Base-by-base conservation (phyloP, 2,797 vertebrate species). In the Leuciscus waleckii region DNA sequence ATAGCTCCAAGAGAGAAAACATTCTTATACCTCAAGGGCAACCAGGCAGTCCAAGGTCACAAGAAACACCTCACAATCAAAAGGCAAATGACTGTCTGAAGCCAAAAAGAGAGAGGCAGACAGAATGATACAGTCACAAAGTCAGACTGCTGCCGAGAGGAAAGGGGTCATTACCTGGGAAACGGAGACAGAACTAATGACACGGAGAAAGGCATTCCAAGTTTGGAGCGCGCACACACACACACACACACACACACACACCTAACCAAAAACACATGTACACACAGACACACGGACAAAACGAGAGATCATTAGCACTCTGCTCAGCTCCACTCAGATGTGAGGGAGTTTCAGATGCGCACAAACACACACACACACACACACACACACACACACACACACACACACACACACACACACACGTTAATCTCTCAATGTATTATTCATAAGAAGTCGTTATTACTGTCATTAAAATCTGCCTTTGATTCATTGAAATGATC, bases 401-500 rank as follows among this genome's bases (percentile, higher is more conserved):
- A 51, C 69, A 76, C 37, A 83, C 19, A 7, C 41, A 41, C 41
- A 46, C 29, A 69, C 26, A 68, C 10, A 54, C 26, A 41, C 17
- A 26, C 14, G 67, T 68, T 78, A 82, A 78, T 71, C 73, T 86
- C 51, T 77, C 39, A 13, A 82, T 86, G 85, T 82, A 78, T 86
- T 86, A 86, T 82, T 82, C 67, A 85, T 82, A 43, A 73, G 68
- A 39, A 58, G 35, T 46, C 58, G 10, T 63, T 84, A 79, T 82
- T 71, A 81, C 63, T 79, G 71, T 65, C 77, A 81, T 70, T 82
- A 82, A 67, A 82, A 82, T 71, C 67, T 51, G 75, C 65, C 23
- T 77, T 82, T 82, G 80, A 86, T 78, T 82, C 65, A 82, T 41
- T 86, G 80, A 86, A 82, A 78, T 58, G 85, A 82, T 86, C 46